These are phyloP conservation scores for Watsonalla binaria DNA, from an alignment of 2,888 invertebrate genomes.

Conservation along the genomic window DNA sequence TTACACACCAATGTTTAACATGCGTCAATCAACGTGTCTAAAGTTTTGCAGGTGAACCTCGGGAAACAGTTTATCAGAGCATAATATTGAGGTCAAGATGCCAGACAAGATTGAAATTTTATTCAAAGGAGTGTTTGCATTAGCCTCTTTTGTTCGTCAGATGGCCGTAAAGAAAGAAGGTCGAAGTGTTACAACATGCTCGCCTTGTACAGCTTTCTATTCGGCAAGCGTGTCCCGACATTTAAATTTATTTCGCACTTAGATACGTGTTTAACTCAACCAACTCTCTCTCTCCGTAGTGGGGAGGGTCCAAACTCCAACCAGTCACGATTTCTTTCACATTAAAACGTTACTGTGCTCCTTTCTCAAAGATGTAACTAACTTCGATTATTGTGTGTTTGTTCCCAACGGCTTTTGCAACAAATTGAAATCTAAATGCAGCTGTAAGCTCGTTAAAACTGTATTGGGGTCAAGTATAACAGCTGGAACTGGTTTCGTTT, in stretches of 20 bases:
- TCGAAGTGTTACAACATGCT: constrained; percentile 71
- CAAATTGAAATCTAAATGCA: constrained; percentile 39
- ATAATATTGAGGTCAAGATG: constrained; percentile 62
- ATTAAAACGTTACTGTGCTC: constrained; percentile 41
- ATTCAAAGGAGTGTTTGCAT: constrained; percentile 52
- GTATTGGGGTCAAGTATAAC: constrained; percentile 68
- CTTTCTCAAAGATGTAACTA: constrained; percentile 29
- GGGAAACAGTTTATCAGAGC: constrained; percentile 58
- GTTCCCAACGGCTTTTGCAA: constrained; percentile 27
- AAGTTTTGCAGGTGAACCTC: constrained; percentile 44
- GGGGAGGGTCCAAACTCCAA: constrained; percentile 62
- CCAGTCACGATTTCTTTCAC: constrained; percentile 69
- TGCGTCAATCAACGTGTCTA: constrained; percentile 43
- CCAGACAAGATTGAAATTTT: constrained; percentile 53
- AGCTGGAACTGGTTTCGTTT: constrained; percentile 49
- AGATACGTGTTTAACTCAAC: constrained; percentile 44
- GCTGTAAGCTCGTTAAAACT: constrained; percentile 42
- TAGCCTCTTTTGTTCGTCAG: constrained; percentile 68
- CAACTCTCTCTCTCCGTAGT: constrained; percentile 65
- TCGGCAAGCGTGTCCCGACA: constrained; percentile 71
- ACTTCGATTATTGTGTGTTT: constrained; percentile 54
- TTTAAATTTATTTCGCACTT: constrained; percentile 74
- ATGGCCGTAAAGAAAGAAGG: constrained; percentile 68
- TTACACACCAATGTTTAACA: constrained; percentile 34
- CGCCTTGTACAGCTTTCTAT: constrained; percentile 77